Evolutionary conservation across 2,888 invertebrate species (phyloP), one percentile per base, ranked within the genome.

Genomic region (Cantharis nigra): DNA sequence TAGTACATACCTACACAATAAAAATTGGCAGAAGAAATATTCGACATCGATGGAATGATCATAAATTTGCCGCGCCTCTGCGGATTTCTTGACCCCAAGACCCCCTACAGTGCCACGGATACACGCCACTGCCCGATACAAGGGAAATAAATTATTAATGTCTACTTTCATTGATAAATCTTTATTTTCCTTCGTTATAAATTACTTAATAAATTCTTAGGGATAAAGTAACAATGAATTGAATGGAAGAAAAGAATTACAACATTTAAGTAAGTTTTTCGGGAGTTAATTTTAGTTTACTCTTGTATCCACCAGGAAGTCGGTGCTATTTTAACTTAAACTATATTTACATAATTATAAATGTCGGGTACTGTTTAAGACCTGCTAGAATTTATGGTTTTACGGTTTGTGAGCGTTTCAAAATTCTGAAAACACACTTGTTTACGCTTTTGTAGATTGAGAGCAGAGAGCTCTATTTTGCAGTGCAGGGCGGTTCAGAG

Each of bases 301-400:
- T 63, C 69, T 70, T 69, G 4, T 69, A 75, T 14, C 26, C 23
- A 75, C 70, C 74, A 75, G 74, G 74, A 75, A 75, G 74, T 75
- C 62, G 14, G 33, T 65, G 75, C 75, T 75, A 75, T 75, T 75
- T 75, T 71, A 67, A 33, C 63, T 28, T 14, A 49, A 75, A 69
- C 74, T 75, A 75, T 75, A 75, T 75, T 75, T 75, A 75, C 70
- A 67, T 71, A 49, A 30, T 71, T 75, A 71, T 70, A 75, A 75
- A 75, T 75, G 23, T 65, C 75, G 11, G 63, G 63, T 49, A 70
- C 64, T 75, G 70, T 69, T 75, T 49, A 33, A 33, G n/a, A n/a
- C 49, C 9, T n/a, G n/a, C 49, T n/a, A n/a, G 5, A 49, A 49
- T 49, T 49, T 49, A 49, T 49, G 7, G n/a, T 49, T 49, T 49